phyloP scores from a whole-genome alignment of 1,140 invertebrate genomes.

The Stenopsyche tienmushanensis region DNA sequence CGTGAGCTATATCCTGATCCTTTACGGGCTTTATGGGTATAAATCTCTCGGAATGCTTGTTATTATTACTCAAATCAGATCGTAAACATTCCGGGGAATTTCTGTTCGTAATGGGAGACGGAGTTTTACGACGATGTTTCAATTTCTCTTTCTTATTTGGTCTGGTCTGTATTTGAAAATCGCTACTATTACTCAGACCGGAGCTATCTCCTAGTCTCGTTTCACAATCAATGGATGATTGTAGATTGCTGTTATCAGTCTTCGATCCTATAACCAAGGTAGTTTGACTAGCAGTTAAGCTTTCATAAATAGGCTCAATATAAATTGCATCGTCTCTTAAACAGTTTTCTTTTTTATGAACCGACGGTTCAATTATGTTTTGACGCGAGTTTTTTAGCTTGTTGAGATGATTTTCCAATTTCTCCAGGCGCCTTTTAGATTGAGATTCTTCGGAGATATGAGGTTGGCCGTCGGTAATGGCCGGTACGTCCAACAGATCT shows the following conservation, averaged over 20 bases:
- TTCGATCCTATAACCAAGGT: conserved; percentile 24
- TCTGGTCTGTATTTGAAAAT: too few species aligned
- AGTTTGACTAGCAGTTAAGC: conserved; percentile 18
- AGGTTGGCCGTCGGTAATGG: conserved; percentile 50
- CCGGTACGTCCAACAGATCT: conserved; percentile 52
- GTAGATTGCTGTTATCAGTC: neutral
- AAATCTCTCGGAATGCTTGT: neutral
- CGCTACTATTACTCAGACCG: neutral
- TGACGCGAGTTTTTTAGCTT: conserved; percentile 34
- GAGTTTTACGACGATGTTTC: neutral
- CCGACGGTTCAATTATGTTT: neutral
- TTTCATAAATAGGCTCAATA: conserved; percentile 32
- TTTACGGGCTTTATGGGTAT: neutral
- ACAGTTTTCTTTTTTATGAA: conserved; percentile 3
- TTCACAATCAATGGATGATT: neutral
- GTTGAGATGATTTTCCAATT: conserved; percentile 55
- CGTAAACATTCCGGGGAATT: neutral
- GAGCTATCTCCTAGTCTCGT: neutral
- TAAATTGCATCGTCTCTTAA: conserved; percentile 18
- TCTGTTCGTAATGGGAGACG: neutral
- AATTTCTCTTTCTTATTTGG: neutral
- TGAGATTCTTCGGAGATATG: conserved; percentile 48
- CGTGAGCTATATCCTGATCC: neutral
- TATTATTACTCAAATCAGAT: neutral
- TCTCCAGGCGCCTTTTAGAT: conserved; percentile 52